Base-by-base conservation (phyloP, 2,888 invertebrate species). In the Lagria hirta region DNA sequence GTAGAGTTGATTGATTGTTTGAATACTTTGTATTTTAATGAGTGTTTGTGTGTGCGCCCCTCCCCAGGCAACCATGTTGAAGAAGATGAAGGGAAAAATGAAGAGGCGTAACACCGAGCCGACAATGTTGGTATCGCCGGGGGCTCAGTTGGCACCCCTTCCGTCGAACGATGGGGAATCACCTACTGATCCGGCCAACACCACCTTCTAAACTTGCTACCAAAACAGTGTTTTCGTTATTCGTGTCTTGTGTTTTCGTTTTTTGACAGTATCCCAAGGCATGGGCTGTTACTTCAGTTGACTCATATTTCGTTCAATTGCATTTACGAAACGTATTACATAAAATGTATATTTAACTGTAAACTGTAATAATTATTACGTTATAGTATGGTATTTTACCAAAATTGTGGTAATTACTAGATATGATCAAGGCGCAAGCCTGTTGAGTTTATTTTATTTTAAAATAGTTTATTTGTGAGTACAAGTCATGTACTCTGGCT, bases 51-150 rank as follows among this genome's bases (percentile, higher is more conserved):
- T 43, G 37, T 44, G 40, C 58, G 55, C 75, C 74, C 71, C 72
- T 75, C 78, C 76, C 77, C 80, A 97, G 97, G 97, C 98, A 74
- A 97, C 97, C 77, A 98, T 98, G 98, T 83, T 98, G 80, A 97
- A 97, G 86, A 97, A 98, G 83, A 88, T 86, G 75, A 89, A 89
- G 78, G 83, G 84, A 69, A 97, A 97, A 82, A 94, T 95, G 84
- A 94, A 94, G 77, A 82, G 96, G 62, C 86, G 95, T 71, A 92
- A 95, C 78, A 92, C 92, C 62, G 91, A 92, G 78, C 86, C 88
- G 61, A 80, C 82, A 64, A 85, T 86, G 85, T 69, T 75, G 64
- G 73, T 75, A 43, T 75, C 76, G 38, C 75, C 76, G 8, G 72
- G 71, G 16, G 60, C 74, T 57, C 72, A 73, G 73, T 60, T 72